phyloP scores from a whole-genome alignment of 2,797 vertebrate genomes.

The Sebastes paucispinis region DNA sequence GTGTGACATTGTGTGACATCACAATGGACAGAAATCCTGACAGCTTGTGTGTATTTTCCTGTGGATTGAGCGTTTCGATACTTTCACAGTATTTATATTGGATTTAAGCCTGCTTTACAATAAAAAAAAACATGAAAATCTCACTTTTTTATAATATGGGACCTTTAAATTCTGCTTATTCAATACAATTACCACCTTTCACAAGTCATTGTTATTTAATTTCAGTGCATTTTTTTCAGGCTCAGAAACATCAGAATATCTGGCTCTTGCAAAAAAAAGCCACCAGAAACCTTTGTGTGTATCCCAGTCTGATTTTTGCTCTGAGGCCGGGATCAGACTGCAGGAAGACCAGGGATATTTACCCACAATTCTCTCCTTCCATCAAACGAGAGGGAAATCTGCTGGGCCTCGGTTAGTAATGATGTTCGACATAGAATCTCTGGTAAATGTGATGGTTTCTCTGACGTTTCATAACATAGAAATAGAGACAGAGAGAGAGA shows the following conservation, averaged over 20 bases:
- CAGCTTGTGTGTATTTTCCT: too few species aligned
- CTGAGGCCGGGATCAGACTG: not conserved
- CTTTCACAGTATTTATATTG: too few species aligned
- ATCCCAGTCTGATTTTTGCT: too few species aligned
- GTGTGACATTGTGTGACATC: too few species aligned
- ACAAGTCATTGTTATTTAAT: not conserved
- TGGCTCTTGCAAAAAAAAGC: too few species aligned
- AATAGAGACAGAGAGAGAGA: not conserved
- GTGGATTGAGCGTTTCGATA: too few species aligned
- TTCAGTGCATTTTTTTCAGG: not conserved
- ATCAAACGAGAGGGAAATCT: not conserved
- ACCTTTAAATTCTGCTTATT: not conserved
- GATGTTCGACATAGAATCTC: not conserved
- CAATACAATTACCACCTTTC: not conserved
- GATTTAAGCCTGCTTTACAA: too few species aligned
- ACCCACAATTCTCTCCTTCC: not conserved
- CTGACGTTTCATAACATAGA: not conserved
- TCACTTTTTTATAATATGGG: too few species aligned
- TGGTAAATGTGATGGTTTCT: not conserved
- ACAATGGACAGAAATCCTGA: too few species aligned
- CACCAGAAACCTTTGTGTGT: too few species aligned
- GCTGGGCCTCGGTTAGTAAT: too few species aligned
- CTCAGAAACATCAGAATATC: not conserved
- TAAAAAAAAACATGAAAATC: too few species aligned
- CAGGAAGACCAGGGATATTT: not conserved